Percentiles rank a stretch among this genome's conserved stretches.
phyloP scores from a whole-genome alignment of 2,797 vertebrate genomes.

The Champsocephalus gunnari region DNA sequence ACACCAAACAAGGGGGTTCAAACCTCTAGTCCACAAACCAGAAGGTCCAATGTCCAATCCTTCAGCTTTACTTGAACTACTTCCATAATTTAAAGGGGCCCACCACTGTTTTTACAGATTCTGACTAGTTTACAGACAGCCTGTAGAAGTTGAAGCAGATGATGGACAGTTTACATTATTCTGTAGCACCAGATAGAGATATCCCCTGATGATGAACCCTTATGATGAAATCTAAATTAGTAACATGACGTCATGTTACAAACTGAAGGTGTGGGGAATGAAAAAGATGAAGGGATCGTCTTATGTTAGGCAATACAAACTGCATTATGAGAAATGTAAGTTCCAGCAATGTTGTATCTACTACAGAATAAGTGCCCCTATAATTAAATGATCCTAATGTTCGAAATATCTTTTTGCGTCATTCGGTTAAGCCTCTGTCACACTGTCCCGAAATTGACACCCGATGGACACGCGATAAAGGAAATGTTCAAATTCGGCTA shows the following conservation, averaged over 20 bases:
- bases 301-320: neutral
- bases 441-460: too few species aligned
- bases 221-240: neutral
- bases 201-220: neutral
- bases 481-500: too few species aligned
- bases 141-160: neutral
- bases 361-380: neutral
- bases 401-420: neutral
- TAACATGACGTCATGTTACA: neutral
- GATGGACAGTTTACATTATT: too few species aligned
- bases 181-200: too few species aligned
- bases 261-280: neutral
- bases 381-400: conserved; percentile 14
- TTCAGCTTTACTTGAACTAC: neutral
- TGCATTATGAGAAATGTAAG: neutral
- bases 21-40: too few species aligned
- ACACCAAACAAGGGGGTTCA: too few species aligned
- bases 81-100: neutral
- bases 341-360: neutral
- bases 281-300: neutral
- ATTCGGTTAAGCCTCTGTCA: neutral
- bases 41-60: neutral
- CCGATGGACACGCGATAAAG: too few species aligned
- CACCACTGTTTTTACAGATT: neutral
- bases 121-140: neutral